Percentiles rank a stretch among this genome's conserved stretches.
phyloP scores from a whole-genome alignment of 2,113 vertebrate genomes.

The Origma solitaria region DNA sequence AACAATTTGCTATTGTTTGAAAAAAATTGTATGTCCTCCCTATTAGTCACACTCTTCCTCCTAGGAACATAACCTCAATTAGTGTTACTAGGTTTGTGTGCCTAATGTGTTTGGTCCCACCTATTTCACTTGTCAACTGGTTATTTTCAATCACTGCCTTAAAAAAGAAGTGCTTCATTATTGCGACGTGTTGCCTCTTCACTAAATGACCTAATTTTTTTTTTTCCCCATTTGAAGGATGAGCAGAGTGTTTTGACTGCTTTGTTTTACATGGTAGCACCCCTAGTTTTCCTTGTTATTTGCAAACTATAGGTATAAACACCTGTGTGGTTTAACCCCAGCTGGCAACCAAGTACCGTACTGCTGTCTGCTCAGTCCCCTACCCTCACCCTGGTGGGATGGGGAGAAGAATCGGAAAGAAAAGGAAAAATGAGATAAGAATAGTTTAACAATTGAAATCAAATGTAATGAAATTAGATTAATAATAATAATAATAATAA shows the following conservation, averaged over 20 bases:
- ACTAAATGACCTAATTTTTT: neutral
- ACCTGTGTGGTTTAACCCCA: neutral
- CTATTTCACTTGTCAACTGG: neutral
- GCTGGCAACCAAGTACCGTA: neutral
- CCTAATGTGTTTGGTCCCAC: neutral
- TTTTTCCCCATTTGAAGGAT: neutral
- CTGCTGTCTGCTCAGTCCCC: neutral
- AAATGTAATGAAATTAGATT: neutral
- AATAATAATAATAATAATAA: neutral
- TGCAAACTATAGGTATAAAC: neutral
- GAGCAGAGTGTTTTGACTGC: neutral
- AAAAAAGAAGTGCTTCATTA: neutral
- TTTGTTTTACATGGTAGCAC: neutral
- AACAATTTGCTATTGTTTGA: neutral
- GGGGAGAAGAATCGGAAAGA: neutral
- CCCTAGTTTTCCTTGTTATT: neutral
- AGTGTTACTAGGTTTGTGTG: neutral
- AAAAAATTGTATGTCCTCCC: neutral
- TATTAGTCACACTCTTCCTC: neutral
- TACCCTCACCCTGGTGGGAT: neutral
- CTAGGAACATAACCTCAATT: neutral
- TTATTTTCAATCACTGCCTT: conserved; percentile 15
- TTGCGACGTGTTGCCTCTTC: neutral
- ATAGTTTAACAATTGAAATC: neutral
- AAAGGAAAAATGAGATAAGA: neutral